Evolutionary conservation across 2,888 invertebrate species (phyloP), one percentile per base, ranked within the genome.

Genomic region (Heteromyza rotundicornis): DNA sequence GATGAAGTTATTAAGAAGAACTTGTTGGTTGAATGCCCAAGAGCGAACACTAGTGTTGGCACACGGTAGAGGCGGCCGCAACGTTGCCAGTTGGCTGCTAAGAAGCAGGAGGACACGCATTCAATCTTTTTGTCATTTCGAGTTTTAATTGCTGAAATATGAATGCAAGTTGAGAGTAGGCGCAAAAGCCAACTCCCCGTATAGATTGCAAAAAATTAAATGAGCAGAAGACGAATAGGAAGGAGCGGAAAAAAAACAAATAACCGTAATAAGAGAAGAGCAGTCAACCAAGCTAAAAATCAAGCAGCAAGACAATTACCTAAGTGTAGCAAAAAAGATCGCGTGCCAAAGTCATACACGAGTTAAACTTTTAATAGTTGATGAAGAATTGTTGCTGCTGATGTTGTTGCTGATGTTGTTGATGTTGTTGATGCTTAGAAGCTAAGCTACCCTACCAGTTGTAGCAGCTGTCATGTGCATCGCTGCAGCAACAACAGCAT

Each of bases 101-200:
- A 19, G 10, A 20, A 49, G 44, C 20, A 49, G 20, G 49, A 27
- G 27, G 40, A 7, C 5, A 40, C 14, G 40, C n/a, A 40, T 10
- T 14, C 16, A n/a, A 40, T 40, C 40, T n/a, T 40, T 40, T 40
- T 40, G 40, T 40, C 40, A 40, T n/a, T 40, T 40, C 40, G 14
- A 40, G 10, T 40, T 74, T 74, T 75, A 74, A 74, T 74, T 74
- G 74, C 76, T 75, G 71, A 75, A 75, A 74, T 74, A 74, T 74
- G 76, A 74, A 74, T 74, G 76, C n/a, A n/a, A n/a, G n/a, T n/a
- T n/a, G n/a, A n/a, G n/a, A n/a, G n/a, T 75, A 70, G 74, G 71
- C 74, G 75, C 47, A 47, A 17, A 19, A 19, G n/a, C n/a, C n/a
- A 3, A 8, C 47, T 7, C 19, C 19, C 19, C 8, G 47, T n/a